Evolutionary conservation across 2,888 invertebrate species (phyloP).

Genomic region (Synergus itoensis): DNA sequence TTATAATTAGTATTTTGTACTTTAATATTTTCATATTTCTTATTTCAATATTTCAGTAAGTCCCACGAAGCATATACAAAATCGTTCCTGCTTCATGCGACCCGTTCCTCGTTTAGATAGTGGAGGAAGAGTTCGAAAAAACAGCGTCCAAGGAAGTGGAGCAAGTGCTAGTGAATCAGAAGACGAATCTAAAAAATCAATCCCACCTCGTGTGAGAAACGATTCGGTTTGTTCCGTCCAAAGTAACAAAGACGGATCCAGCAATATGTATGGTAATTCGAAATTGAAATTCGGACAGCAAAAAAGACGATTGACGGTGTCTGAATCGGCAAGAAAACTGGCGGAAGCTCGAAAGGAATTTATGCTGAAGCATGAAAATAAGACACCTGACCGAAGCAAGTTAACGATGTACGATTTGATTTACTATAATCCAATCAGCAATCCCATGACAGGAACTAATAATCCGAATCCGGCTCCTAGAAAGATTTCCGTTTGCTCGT

Average conservation of each 20-base stretch:
- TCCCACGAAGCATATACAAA: conserved; percentile 80
- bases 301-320: conserved; percentile 69
- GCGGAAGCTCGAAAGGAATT: conserved; percentile 81
- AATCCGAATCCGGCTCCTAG: conserved; percentile 42
- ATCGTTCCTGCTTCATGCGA: conserved; percentile 82
- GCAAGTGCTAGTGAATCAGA: conserved; percentile 84
- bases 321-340: conserved; percentile 80
- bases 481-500: conserved; percentile 62
- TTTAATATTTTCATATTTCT: conserved; percentile 28
- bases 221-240: conserved; percentile 79
- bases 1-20: conserved; percentile 16
- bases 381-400: conserved; percentile 82
- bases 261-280: conserved; percentile 48
- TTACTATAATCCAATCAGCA: conserved; percentile 91
- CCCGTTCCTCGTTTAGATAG: conserved; percentile 84
- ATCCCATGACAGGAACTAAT: conserved; percentile 82
- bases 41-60: conserved; percentile 74
- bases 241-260: conserved; percentile 65
- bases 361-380: conserved; percentile 78
- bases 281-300: conserved; percentile 59
- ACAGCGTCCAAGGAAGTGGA: conserved; percentile 79
- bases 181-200: conserved; percentile 79
- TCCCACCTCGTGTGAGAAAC: conserved; percentile 75
- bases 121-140: conserved; percentile 79
- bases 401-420: conserved; percentile 96